phyloP scores from a whole-genome alignment of 2,113 vertebrate genomes.

The Onychostruthus taczanowskii region DNA sequence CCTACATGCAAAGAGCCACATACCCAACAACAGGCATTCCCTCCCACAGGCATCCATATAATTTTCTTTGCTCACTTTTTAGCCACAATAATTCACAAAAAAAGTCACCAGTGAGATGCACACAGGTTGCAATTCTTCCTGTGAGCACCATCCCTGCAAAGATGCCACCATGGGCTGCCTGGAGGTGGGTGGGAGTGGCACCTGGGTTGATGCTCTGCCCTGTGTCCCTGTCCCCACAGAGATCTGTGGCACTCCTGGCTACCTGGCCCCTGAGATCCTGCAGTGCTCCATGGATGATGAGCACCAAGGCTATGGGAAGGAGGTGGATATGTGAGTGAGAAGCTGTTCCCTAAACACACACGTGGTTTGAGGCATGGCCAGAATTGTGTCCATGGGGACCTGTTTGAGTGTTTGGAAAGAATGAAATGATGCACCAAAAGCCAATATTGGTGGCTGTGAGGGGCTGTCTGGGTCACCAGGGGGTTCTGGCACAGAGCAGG shows the following conservation, averaged over 20 bases:
- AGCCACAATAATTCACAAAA: background rate
- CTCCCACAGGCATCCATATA: background rate
- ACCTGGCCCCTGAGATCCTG: constrained; percentile 95
- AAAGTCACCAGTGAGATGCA: background rate
- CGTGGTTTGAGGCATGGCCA: background rate
- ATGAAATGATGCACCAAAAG: background rate
- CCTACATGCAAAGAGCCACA: background rate
- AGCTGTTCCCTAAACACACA: accelerated
- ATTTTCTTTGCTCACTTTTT: background rate
- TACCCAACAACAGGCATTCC: accelerated
- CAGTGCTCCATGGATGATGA: constrained; percentile 92
- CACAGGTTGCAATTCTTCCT: background rate
- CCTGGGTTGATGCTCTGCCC: background rate
- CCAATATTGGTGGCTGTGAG: accelerated
- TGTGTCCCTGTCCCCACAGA: constrained; percentile 73
- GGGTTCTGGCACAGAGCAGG: background rate
- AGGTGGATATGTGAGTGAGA: constrained; percentile 90
- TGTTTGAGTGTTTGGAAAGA: background rate
- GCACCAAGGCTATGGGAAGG: constrained; percentile 86
- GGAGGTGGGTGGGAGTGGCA: background rate
- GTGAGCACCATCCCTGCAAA: background rate
- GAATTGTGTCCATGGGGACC: background rate
- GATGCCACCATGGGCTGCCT: background rate
- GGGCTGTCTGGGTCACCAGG: background rate
- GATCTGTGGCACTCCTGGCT: constrained; percentile 93